phyloP scores from a whole-genome alignment of 2,797 vertebrate genomes.

The Eleutherodactylus coqui region DNA sequence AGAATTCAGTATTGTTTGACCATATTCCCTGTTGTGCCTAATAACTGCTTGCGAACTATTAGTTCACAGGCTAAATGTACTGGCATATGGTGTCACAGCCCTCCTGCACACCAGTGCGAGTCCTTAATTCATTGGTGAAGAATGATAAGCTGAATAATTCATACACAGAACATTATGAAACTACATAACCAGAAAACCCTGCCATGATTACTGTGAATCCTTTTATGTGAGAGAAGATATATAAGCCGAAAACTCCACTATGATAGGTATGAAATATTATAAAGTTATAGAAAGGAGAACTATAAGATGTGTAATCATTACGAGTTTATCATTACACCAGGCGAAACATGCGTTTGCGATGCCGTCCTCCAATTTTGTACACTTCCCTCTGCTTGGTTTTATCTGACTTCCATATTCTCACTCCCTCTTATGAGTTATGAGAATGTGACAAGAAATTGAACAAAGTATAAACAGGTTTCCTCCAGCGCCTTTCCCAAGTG shows the following conservation, averaged over 20 bases:
- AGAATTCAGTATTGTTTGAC: no score
- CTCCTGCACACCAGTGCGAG: no score
- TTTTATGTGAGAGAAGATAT: no score
- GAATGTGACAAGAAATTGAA: conserved; percentile 64
- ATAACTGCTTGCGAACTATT: no score
- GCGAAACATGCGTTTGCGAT: background rate
- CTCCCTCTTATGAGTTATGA: conserved; percentile 55
- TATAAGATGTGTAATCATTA: background rate
- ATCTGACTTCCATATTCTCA: conserved; percentile 11
- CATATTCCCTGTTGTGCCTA: no score
- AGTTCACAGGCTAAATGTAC: no score
- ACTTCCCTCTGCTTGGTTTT: background rate
- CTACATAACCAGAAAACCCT: no score
- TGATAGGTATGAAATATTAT: background rate
- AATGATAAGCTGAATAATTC: no score
- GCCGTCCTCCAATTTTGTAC: background rate
- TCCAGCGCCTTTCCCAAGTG: conserved; percentile 44
- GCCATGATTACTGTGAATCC: no score
- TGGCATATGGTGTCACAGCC: no score
- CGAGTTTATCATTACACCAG: background rate
- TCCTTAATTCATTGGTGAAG: no score
- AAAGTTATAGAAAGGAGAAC: background rate
- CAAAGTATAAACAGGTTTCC: conserved; percentile 67
- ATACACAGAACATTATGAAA: no score
- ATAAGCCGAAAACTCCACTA: background rate